These are phyloP conservation scores for Euzophera pinguis DNA, from an alignment of 2,888 invertebrate species.

Conservation along the genomic window DNA sequence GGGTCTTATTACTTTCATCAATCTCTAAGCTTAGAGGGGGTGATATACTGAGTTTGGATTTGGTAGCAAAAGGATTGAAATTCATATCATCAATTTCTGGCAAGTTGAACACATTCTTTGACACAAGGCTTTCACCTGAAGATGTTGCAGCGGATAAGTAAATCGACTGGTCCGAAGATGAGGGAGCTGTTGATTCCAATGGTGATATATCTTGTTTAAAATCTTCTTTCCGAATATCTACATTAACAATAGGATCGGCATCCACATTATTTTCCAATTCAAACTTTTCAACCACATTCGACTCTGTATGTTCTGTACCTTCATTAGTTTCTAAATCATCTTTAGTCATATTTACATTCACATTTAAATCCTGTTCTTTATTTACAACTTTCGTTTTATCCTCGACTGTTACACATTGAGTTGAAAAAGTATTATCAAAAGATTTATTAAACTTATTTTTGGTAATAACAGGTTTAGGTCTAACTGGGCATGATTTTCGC, in stretches of 20 bases:
- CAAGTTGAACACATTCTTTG: constrained; percentile 60
- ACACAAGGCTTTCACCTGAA: constrained; percentile 36
- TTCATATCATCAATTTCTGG: constrained; percentile 61
- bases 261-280: constrained; percentile 4
- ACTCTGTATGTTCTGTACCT: background rate
- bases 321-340: background rate
- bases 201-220: constrained; percentile 13
- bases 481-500: constrained; percentile 46
- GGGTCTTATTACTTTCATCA: background rate
- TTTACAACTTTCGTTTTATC: background rate
- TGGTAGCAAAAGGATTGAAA: constrained; percentile 59
- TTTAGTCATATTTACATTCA: background rate
- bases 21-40: constrained; percentile 27
- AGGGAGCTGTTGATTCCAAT: constrained; percentile 21
- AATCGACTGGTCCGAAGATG: constrained; percentile 49
- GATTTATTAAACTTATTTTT: constrained; percentile 43
- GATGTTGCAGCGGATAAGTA: constrained; percentile 44
- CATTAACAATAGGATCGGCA: constrained; percentile 2
- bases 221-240: constrained; percentile 2
- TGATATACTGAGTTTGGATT: constrained; percentile 47
- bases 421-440: constrained; percentile 21
- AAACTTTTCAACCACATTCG: background rate
- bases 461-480: constrained; percentile 30
- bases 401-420: background rate
- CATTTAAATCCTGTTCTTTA: constrained; percentile 1